These are phyloP conservation scores for Eonycteris spelaea DNA, from an alignment of 2,113 vertebrate species.

Conservation along the genomic window DNA sequence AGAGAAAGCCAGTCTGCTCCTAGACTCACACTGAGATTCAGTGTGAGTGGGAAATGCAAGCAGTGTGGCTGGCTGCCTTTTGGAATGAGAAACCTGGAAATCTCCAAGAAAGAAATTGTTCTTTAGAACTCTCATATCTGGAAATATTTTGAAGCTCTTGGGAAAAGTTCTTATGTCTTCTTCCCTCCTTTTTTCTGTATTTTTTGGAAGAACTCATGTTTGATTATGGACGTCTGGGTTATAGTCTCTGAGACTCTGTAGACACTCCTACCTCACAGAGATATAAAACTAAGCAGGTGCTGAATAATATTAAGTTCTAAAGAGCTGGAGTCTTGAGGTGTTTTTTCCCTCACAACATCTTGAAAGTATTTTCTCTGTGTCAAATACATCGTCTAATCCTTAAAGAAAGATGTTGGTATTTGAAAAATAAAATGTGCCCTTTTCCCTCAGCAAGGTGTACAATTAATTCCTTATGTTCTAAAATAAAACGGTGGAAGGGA, in stretches of 20 bases:
- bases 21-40: neutral
- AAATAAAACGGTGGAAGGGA: neutral
- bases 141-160: slow-evolving; percentile 11
- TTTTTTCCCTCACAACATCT: neutral
- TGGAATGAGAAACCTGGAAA: neutral
- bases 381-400: slow-evolving; percentile 33
- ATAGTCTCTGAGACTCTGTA: neutral
- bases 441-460: slow-evolving; percentile 20
- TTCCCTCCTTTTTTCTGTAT: neutral
- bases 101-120: neutral
- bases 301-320: slow-evolving; percentile 18
- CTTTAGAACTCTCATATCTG: neutral
- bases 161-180: slow-evolving; percentile 7
- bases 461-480: slow-evolving; percentile 53
- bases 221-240: neutral
- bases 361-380: slow-evolving; percentile 65
- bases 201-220: neutral
- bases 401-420: slow-evolving; percentile 45
- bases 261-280: neutral
- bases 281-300: slow-evolving; percentile 8
- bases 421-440: slow-evolving; percentile 24
- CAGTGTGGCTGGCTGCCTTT: neutral
- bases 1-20: neutral
- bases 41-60: neutral
- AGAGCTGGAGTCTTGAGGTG: neutral